Evolutionary conservation across 2,797 vertebrate genomes (phyloP).

Genomic region (Microhierax caerulescens): DNA sequence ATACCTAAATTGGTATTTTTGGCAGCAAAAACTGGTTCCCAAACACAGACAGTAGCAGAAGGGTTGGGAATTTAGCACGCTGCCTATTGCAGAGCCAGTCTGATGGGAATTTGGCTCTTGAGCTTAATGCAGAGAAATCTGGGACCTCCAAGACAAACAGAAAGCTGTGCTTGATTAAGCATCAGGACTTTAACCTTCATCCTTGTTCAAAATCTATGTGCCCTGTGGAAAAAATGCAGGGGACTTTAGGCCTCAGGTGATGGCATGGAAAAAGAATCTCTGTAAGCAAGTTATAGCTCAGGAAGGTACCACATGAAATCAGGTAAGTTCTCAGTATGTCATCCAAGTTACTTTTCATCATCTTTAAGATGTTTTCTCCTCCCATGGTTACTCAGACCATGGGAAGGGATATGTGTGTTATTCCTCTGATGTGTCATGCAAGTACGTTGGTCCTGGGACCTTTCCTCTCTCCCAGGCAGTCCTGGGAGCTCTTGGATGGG

Average conservation of each 20-base stretch:
- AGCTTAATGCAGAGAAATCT: not conserved
- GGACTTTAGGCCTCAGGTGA: not conserved
- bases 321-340: not conserved
- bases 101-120: not conserved
- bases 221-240: not conserved
- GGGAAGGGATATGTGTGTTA: not conserved
- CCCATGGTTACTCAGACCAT: fast-evolving
- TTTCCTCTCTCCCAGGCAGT: not conserved
- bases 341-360: not conserved
- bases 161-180: not conserved
- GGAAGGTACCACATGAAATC: not conserved
- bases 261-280: fast-evolving
- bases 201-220: not conserved
- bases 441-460: not conserved
- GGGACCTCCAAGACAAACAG: not conserved
- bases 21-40: not conserved
- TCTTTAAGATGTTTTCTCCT: not conserved
- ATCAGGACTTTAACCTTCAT: not conserved
- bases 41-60: not conserved
- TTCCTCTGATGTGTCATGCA: not conserved
- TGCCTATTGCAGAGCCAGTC: not conserved
- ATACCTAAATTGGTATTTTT: not conserved
- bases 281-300: not conserved
- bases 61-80: fast-evolving
- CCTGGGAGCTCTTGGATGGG: not conserved